Evolutionary conservation across 1,140 invertebrate genomes (phyloP).

Genomic region (Pseudoatta argentina): DNA sequence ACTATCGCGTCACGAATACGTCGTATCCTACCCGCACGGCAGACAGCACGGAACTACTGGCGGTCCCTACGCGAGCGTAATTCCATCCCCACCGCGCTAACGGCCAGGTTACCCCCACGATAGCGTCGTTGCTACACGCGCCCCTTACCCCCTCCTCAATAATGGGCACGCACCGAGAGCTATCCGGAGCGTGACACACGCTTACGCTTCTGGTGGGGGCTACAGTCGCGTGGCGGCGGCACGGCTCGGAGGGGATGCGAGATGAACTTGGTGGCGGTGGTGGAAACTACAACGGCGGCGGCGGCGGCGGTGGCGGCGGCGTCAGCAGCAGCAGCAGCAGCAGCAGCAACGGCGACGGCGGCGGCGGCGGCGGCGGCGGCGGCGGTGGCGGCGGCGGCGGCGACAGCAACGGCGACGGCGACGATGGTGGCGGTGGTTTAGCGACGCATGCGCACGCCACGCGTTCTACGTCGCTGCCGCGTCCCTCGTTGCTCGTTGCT

Average conservation of each 20-base stretch:
- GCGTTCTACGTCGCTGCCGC: conserved; percentile 24
- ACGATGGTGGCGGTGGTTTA: neutral
- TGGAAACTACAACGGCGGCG: neutral
- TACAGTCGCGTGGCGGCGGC: conserved; percentile 84
- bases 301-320: conserved; percentile 20
- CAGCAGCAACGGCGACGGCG: neutral
- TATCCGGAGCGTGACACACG: conserved; percentile 83
- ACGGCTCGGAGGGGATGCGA: conserved; percentile 69
- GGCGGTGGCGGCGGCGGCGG: conserved; percentile 9
- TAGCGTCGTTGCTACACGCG: conserved; percentile 79
- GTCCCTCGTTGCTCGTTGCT: conserved; percentile 23
- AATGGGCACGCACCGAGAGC: conserved; percentile 81
- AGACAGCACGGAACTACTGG: conserved; percentile 82
- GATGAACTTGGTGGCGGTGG: conserved; percentile 41
- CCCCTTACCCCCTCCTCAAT: conserved; percentile 79
- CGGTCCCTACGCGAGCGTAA: conserved; percentile 77
- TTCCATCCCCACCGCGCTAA: conserved; percentile 67
- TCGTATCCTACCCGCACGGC: conserved; percentile 71
- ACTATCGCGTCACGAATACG: conserved; percentile 31
- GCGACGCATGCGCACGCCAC: conserved; percentile 66
- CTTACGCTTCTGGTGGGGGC: conserved; percentile 77
- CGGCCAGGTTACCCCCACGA: conserved; percentile 26
- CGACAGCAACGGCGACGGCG: neutral
- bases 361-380: conserved; percentile 17
- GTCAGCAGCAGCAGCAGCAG: neutral